A percentile compares a stretch with the other conserved stretches of the same genome.
Evolutionary conservation across 2,797 vertebrate species (phyloP).

Genomic region (Clarias platycephalus): DNA sequence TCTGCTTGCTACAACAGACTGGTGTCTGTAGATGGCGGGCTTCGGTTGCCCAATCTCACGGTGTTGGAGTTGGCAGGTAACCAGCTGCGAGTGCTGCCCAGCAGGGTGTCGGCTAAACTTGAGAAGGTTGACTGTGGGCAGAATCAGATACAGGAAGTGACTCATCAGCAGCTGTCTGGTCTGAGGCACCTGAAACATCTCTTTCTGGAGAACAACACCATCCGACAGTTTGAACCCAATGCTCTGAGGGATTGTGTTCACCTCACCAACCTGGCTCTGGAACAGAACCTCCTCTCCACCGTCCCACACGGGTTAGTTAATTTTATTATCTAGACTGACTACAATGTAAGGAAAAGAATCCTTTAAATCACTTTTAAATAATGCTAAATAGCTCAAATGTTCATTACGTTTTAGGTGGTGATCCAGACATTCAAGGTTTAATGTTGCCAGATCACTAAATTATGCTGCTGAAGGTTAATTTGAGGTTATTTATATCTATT

Average conservation of each 20-base stretch:
- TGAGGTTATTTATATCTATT: not conserved
- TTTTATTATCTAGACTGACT: not conserved
- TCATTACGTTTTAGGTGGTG: not conserved
- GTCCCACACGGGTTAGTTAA: constrained; percentile 72
- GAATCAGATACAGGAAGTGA: constrained; percentile 75
- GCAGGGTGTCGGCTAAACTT: constrained; percentile 68
- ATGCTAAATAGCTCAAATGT: not conserved
- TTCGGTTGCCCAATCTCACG: constrained; percentile 73
- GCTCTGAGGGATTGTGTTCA: constrained; percentile 73
- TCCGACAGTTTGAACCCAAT: constrained; percentile 72
- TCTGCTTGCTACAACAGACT: constrained; percentile 76
- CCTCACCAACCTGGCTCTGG: constrained; percentile 78
- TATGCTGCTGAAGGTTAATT: not conserved
- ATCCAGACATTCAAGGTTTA: not conserved
- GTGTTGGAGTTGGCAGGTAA: constrained; percentile 76
- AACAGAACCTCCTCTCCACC: constrained; percentile 76
- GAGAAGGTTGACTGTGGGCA: constrained; percentile 80
- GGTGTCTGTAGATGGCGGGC: constrained; percentile 71
- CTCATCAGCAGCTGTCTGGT: constrained; percentile 69
- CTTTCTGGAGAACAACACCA: constrained; percentile 79
- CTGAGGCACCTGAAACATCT: constrained; percentile 76
- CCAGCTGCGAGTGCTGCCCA: constrained; percentile 70
- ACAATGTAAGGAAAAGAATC: not conserved
- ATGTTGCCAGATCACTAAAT: not conserved
- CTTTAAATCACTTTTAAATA: not conserved